Percentiles rank a stretch among this genome's conserved stretches.
phyloP scores from a whole-genome alignment of 1,140 invertebrate species.

The Galleria mellonella region DNA sequence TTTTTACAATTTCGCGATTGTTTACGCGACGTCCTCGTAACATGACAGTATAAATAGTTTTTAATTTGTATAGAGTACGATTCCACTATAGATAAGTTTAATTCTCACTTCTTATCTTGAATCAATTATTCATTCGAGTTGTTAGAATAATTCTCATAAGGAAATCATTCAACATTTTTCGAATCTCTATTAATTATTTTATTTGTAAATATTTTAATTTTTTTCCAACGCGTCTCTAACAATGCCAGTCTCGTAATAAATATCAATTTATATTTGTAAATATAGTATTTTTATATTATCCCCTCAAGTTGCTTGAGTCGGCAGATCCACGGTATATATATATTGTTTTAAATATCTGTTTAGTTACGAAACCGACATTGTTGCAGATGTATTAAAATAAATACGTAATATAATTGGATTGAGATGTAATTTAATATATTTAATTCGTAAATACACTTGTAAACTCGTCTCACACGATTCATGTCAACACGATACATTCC shows the following conservation, averaged over 20 bases:
- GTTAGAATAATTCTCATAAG: no score
- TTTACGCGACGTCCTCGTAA: constrained; percentile 1
- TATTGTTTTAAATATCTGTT: no score
- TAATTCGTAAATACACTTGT: constrained; percentile 7
- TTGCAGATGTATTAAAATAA: constrained; percentile 1
- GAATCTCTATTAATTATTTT: not conserved
- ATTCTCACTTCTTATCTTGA: no score
- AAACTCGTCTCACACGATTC: no score
- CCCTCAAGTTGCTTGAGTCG: constrained; percentile 26
- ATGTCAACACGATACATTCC: no score
- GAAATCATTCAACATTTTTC: not conserved
- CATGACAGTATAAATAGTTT: constrained; percentile 1
- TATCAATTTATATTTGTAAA: constrained; percentile 19
- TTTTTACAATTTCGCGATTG: constrained; percentile 3
- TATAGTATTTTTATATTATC: constrained; percentile 33
- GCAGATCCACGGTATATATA: no score
- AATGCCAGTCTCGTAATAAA: constrained; percentile 17
- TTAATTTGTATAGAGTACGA: not conserved
- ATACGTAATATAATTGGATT: constrained; percentile 3
- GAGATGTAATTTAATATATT: constrained; percentile 23
- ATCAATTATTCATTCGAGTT: no score
- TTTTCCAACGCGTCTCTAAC: constrained; percentile 3
- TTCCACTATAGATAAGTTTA: constrained; percentile 1
- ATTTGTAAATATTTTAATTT: constrained; percentile 25
- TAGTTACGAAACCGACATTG: constrained; percentile 16